A percentile compares a stretch with the other conserved stretches of the same genome.
phyloP scores from a whole-genome alignment of 2,888 invertebrate genomes.

The Leptothorax acervorum region DNA sequence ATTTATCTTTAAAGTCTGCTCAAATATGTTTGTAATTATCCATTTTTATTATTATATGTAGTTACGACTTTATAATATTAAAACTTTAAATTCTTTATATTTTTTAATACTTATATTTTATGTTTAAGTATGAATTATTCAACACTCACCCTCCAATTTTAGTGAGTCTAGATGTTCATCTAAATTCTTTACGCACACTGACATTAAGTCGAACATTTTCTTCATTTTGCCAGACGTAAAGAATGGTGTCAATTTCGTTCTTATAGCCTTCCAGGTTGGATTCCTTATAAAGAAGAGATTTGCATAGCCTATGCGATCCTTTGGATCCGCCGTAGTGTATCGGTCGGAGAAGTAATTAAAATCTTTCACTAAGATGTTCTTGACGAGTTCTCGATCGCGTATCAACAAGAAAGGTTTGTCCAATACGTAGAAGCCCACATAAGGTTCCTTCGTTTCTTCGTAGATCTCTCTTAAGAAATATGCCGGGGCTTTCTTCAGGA shows the following conservation, averaged over 20 bases:
- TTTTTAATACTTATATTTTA: background rate
- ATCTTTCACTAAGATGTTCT: constrained; percentile 85
- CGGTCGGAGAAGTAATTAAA: constrained; percentile 85
- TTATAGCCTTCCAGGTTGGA: constrained; percentile 85
- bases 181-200: constrained; percentile 73
- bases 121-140: background rate
- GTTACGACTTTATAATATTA: background rate
- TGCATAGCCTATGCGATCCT: constrained; percentile 83
- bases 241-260: constrained; percentile 85
- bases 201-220: constrained; percentile 79
- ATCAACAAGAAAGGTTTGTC: constrained; percentile 85
- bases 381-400: constrained; percentile 85
- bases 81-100: background rate
- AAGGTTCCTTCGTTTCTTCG: constrained; percentile 78
- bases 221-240: constrained; percentile 83
- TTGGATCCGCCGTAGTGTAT: constrained; percentile 77
- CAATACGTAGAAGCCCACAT: constrained; percentile 83
- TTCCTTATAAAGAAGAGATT: constrained; percentile 85
- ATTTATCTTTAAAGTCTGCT: background rate
- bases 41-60: background rate
- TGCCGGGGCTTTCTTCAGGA: constrained; percentile 78
- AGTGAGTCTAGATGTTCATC: constrained; percentile 66
- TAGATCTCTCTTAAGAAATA: constrained; percentile 84
- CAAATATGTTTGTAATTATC: background rate
- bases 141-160: constrained; percentile 70